Evolutionary conservation across 2,888 invertebrate species (phyloP).

Genomic region (Macrophya alboannulata): DNA sequence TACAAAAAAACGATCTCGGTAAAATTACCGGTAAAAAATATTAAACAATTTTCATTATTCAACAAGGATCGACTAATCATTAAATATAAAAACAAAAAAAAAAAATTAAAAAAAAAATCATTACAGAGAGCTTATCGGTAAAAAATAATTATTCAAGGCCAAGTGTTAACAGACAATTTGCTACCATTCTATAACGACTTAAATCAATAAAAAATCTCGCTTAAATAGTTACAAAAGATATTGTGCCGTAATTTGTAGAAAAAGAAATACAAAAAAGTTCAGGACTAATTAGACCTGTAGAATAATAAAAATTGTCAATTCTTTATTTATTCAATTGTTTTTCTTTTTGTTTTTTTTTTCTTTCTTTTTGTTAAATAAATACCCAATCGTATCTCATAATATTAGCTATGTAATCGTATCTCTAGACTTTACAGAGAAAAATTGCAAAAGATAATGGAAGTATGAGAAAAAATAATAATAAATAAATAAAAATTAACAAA

Average conservation of each 20-base stretch:
- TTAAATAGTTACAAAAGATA: slow-evolving; percentile 16
- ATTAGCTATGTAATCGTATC: not conserved
- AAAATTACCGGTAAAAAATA: not conserved
- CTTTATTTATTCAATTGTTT: not conserved
- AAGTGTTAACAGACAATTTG: slow-evolving; percentile 34
- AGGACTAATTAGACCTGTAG: slow-evolving; percentile 9
- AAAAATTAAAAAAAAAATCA: not conserved
- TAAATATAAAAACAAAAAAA: not conserved
- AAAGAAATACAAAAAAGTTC: not conserved
- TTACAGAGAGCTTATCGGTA: slow-evolving; percentile 36
- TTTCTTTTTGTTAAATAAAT: not conserved
- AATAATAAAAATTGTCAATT: slow-evolving; percentile 20
- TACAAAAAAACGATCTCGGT: not conserved
- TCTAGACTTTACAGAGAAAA: not conserved
- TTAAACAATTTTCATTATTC: not conserved
- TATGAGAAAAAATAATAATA: not conserved
- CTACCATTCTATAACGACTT: slow-evolving; percentile 32
- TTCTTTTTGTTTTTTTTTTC: not conserved
- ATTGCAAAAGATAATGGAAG: not conserved
- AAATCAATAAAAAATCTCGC: not conserved
- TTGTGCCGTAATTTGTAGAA: slow-evolving; percentile 6
- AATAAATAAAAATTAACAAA: too few relatives aligned
- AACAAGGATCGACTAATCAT: not conserved
- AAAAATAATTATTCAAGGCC: not conserved
- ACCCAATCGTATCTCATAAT: slow-evolving; percentile 6